Conservation (phyloP, 2,888 invertebrate genomes). For the Drosophila pseudotalamancana region DNA sequence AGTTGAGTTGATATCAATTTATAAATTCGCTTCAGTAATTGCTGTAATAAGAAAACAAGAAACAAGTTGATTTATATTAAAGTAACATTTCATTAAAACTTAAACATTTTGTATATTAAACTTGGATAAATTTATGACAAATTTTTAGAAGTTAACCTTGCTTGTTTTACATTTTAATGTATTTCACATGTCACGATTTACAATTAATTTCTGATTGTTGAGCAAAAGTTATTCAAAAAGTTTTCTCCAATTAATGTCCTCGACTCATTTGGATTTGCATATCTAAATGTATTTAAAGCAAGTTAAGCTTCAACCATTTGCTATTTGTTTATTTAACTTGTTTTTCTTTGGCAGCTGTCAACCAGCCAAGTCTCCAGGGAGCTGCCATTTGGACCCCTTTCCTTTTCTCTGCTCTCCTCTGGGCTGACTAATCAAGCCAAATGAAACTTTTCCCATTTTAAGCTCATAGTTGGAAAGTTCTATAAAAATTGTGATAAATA, state of each 20-base stretch:
- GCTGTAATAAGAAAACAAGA: slow-evolving; percentile 13
- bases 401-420: not conserved
- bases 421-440: slow-evolving; percentile 45
- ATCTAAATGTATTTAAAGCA: slow-evolving; percentile 36
- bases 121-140: not conserved
- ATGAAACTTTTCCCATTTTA: slow-evolving; percentile 55
- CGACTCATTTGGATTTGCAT: slow-evolving; percentile 23
- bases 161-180: not conserved
- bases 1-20: not conserved
- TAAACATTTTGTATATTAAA: too few relatives aligned
- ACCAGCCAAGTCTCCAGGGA: slow-evolving; percentile 25
- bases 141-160: not conserved
- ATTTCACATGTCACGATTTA: not conserved
- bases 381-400: not conserved
- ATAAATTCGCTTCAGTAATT: not conserved
- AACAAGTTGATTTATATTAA: not conserved
- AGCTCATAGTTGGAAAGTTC: slow-evolving; percentile 27
- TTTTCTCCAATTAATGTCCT: slow-evolving; percentile 43
- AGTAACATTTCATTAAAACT: not conserved
- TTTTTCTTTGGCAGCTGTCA: slow-evolving; percentile 25
- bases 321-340: slow-evolving; percentile 14
- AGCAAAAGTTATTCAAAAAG: slow-evolving; percentile 31
- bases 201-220: slow-evolving; percentile 9
- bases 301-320: slow-evolving; percentile 20
- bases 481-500: slow-evolving; percentile 49